phyloP scores from a whole-genome alignment of 2,888 invertebrate species.

The Trypoxylon attenuatum region DNA sequence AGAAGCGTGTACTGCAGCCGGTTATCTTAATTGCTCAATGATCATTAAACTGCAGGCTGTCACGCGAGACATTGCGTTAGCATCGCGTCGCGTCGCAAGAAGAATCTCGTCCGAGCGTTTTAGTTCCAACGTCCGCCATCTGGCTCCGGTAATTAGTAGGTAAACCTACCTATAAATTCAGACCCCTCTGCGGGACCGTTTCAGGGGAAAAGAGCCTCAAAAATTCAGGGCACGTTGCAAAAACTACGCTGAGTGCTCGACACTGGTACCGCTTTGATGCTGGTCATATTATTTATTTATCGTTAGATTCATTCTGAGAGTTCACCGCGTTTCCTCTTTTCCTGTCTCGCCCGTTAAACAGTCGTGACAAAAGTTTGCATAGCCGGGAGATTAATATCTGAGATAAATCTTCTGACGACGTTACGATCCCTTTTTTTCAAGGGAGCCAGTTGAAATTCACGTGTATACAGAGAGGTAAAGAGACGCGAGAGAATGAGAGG shows the following conservation, averaged over 20 bases:
- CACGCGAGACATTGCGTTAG: constrained; percentile 54
- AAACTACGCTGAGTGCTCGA: constrained; percentile 10
- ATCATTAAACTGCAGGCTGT: constrained; percentile 57
- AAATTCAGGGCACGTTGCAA: constrained; percentile 5
- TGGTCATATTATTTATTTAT: constrained; percentile 15
- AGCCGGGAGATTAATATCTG: constrained; percentile 21
- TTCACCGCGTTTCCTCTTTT: not conserved
- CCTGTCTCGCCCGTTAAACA: constrained; percentile 1
- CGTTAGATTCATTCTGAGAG: not conserved
- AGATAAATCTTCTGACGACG: constrained; percentile 37
- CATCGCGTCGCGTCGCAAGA: constrained; percentile 9
- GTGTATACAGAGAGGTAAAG: too few relatives aligned
- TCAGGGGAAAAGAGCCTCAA: constrained; percentile 10
- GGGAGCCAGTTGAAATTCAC: too few relatives aligned
- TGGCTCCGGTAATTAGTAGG: constrained; percentile 45
- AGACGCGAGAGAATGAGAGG: too few relatives aligned
- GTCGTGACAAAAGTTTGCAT: not conserved
- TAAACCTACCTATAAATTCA: constrained; percentile 49
- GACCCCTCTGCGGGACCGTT: constrained; percentile 21
- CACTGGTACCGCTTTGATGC: not conserved
- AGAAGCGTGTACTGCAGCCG: constrained; percentile 24
- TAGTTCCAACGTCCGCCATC: constrained; percentile 33
- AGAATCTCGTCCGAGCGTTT: too few relatives aligned
- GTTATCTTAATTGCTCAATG: constrained; percentile 59
- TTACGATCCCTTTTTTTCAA: constrained; percentile 38